phyloP scores from a whole-genome alignment of 1,140 invertebrate genomes.

The Apolygus lucorum region DNA sequence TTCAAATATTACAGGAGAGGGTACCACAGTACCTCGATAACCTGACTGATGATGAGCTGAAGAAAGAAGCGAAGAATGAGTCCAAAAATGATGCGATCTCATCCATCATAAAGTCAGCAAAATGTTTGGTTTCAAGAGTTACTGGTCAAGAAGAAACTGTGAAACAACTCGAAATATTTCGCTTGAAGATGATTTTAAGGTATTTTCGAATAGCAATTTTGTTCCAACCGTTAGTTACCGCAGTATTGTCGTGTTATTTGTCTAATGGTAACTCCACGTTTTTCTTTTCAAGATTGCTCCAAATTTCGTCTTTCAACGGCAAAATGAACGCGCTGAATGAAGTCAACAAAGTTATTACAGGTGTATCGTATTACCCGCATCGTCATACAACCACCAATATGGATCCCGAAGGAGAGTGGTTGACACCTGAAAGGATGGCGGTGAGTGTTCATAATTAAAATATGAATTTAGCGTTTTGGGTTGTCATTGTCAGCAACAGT shows the following conservation, averaged over 20 bases:
- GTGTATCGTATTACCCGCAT: constrained; percentile 77
- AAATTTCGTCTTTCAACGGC: constrained; percentile 97
- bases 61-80: constrained; percentile 93
- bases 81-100: constrained; percentile 88
- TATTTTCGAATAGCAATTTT: constrained; percentile 32
- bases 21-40: constrained; percentile 85
- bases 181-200: constrained; percentile 89
- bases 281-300: constrained; percentile 57
- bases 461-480: too few relatives aligned
- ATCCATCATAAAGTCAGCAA: constrained; percentile 79
- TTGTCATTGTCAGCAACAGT: too few relatives aligned
- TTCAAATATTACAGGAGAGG: constrained; percentile 62
- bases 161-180: constrained; percentile 86
- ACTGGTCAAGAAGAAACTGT: constrained; percentile 74
- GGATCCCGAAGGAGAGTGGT: constrained; percentile 82
- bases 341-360: constrained; percentile 94
- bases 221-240: constrained; percentile 1
- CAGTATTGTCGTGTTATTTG: too few relatives aligned
- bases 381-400: constrained; percentile 48
- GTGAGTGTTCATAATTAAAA: constrained; percentile 56
- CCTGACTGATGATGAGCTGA: constrained; percentile 93
- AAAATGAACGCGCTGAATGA: constrained; percentile 99
- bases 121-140: constrained; percentile 71
- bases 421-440: constrained; percentile 87
- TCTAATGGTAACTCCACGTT: constrained; percentile 5